Base-by-base conservation (phyloP, 2,888 invertebrate genomes). In the Metalampra italica region DNA sequence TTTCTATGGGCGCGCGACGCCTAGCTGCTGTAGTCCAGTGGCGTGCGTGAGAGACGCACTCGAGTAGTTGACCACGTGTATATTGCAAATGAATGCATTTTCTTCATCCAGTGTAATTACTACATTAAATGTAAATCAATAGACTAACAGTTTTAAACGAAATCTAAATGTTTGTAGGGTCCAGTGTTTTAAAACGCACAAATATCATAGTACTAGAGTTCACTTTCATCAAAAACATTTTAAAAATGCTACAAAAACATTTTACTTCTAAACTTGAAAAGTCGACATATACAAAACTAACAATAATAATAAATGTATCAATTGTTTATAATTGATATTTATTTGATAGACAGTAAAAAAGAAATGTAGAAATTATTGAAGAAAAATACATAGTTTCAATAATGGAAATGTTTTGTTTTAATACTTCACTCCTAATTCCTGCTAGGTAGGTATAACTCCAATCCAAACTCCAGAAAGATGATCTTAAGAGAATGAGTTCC, bases 121-220 rank as follows among this genome's bases (percentile, higher is more conserved):
- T 80, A 77, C 82, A 80, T 79, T 79, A 75, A 78, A 79, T 87
- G 79, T 84, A 79, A 81, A 82, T 79, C 83, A 78, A 85, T 84
- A 87, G 83, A 78, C 78, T 82, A 80, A 81, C 84, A 72, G 82
- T 86, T 84, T 84, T 80, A 78, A 82, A 78, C 62, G 75, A 84
- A 87, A 85, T 89, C 83, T 88, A 81, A 87, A 85, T 88, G 89
- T 89, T 82, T 73, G 86, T 88, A 89, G 89, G 89, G 88, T 88
- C 89, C 89, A 88, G 89, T 87, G 87, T 88, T 83, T 71, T 72
- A 46, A n/a, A 82, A 88, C 89, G 90, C 90, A 90, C 90, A 89
- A n/a, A 89, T 88, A 85, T 86, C 85, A 85, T 87, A 82, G 83
- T 75, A 75, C 78, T 85, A 86, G 83, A 82, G 59, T 68, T 83